Evolutionary conservation across 2,888 invertebrate genomes (phyloP), one percentile per base, ranked within the genome.

Genomic region (Agonopterix alstromeriana): DNA sequence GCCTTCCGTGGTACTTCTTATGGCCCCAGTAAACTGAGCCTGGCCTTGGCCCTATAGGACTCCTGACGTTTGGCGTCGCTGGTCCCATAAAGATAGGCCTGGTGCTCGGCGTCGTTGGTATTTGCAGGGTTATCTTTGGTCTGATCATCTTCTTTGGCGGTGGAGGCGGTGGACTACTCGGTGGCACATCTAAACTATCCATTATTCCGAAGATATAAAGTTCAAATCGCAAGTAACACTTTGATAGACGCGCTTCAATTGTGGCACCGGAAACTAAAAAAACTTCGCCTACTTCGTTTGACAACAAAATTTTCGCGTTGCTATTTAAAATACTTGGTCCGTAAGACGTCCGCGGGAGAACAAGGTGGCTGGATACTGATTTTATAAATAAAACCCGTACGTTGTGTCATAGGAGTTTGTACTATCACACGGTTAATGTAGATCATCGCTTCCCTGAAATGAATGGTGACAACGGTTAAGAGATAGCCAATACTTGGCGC

Each of bases 91-190:
- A 27, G 7, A 27, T 7, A 27, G 27, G 27, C 27, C 27, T 5
- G 4, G 38, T 9, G 38, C 9, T 66, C 0, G 75, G 73, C 0
- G 63, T 49, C 2, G 58, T 50, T 4, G 76, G 90, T 55, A 90
- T 90, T 56, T 89, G 88, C 0, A 90, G 67, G 1, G 88, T 89
- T 50, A 90, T 90, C 61, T 82, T 88, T 5, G 90, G 90, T 41
- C 87, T 69, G 4, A 73, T 70, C 1, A 74, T 60, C 53, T 65
- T 65, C 50, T 79, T 75, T 2, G 82, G 53, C 77, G 77, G 77
- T 40, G 85, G 85, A 4, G 84, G 84, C n/a, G 87, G 85, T 35
- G 80, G 71, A 8, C 73, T 71, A 50, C 58, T 71, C 11, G 85
- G 79, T 3, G 82, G 84, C 9, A 64, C 63, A 42, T 82, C 83